Conservation (phyloP, 1,140 invertebrate genomes). For the Lineus longissimus region DNA sequence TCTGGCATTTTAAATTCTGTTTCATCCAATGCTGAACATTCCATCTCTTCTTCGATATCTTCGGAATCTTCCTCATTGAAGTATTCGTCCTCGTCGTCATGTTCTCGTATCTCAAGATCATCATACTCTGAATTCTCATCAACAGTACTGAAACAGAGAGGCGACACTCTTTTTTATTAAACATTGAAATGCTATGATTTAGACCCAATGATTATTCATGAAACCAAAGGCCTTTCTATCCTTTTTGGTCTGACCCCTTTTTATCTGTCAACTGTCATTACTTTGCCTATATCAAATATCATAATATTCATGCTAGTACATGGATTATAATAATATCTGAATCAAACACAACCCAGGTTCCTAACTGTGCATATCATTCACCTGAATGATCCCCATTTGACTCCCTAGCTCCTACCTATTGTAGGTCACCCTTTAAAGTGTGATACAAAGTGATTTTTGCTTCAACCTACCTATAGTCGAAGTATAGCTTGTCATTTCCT, state of each 20-base stretch:
- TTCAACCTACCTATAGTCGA: slow-evolving; percentile 72
- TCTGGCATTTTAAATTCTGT: too few species aligned
- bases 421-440: too few species aligned
- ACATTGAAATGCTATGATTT: neutral
- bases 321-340: neutral
- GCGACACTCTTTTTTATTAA: neutral
- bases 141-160: slow-evolving; percentile 56
- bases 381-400: too few species aligned
- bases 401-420: too few species aligned
- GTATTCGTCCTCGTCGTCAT: slow-evolving; percentile 83
- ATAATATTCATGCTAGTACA: neutral
- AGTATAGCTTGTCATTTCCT: slow-evolving; percentile 75
- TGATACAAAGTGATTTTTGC: too few species aligned
- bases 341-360: too few species aligned
- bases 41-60: too few species aligned
- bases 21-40: too few species aligned
- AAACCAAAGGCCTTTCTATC: neutral
- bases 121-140: slow-evolving; percentile 78
- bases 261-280: neutral
- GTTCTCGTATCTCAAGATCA: slow-evolving; percentile 64
- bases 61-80: slow-evolving; percentile 76
- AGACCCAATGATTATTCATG: neutral
- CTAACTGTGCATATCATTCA: too few species aligned
- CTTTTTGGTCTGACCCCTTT: neutral
- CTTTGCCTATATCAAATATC: neutral